A percentile compares a stretch with the other conserved stretches of the same genome.
Evolutionary conservation across 53 echinoderm and acorn worm genomes (phyloP).

Genomic region (Temnopleurus reevesii): DNA sequence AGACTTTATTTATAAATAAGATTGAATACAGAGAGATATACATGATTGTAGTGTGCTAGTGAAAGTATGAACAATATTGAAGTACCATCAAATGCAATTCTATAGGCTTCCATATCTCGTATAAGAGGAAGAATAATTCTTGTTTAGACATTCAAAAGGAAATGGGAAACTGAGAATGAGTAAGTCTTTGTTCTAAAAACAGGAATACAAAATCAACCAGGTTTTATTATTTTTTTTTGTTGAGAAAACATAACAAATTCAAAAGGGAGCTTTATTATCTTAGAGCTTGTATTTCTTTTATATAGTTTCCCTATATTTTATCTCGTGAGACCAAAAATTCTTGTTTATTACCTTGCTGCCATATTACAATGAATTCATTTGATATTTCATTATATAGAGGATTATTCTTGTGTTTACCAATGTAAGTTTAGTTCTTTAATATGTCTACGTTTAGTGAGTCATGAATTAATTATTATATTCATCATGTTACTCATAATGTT

Average conservation of each 20-base stretch:
- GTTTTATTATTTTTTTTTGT: too few species aligned
- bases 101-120: too few species aligned
- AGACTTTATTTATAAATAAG: constrained; percentile 21
- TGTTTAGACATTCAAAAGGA: too few species aligned
- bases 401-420: not conserved
- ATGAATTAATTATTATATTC: constrained; percentile 22
- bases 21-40: not conserved
- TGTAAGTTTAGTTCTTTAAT: not conserved
- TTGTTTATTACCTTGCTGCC: constrained; percentile 20
- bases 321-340: constrained; percentile 15
- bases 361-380: not conserved
- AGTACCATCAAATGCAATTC: too few species aligned
- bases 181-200: not conserved
- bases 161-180: not conserved
- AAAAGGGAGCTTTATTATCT: not conserved
- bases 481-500: constrained; percentile 15
- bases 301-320: not conserved
- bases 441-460: not conserved
- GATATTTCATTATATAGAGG: too few species aligned
- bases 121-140: too few species aligned
- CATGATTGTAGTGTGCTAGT: not conserved
- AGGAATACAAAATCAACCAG: too few species aligned
- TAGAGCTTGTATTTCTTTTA: not conserved
- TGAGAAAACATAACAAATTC: not conserved
- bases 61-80: not conserved